Conservation (phyloP, 2,797 vertebrate species). For the Cirrhinus mrigala region DNA sequence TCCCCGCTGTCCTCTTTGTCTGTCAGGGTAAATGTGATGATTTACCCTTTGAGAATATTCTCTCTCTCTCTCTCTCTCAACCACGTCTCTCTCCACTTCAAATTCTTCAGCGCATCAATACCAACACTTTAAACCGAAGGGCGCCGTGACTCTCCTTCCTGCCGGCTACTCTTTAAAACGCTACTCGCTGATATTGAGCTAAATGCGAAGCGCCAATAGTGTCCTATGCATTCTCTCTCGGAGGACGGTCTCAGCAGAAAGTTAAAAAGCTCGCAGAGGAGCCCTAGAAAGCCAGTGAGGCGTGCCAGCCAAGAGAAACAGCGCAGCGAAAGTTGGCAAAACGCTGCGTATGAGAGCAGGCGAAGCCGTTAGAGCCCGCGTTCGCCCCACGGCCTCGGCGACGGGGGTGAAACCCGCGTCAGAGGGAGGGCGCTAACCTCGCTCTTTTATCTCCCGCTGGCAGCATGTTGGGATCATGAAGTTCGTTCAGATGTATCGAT, state of each 20-base stretch:
- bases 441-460: constrained; percentile 46
- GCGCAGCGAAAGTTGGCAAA: constrained; percentile 17
- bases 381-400: neutral
- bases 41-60: constrained; percentile 43
- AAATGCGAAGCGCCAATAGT: constrained; percentile 36
- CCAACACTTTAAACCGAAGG: constrained; percentile 58
- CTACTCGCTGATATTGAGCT: constrained; percentile 55
- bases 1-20: constrained; percentile 48
- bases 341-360: neutral
- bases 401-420: neutral
- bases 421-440: neutral
- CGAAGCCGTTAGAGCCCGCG: neutral
- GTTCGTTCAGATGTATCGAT: constrained; percentile 54
- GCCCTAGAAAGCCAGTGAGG: constrained; percentile 55
- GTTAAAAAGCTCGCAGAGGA: constrained; percentile 35
- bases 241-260: constrained; percentile 50
- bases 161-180: constrained; percentile 52
- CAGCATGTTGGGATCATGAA: constrained; percentile 51
- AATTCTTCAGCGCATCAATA: constrained; percentile 54
- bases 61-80: constrained; percentile 9
- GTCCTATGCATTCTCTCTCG: neutral
- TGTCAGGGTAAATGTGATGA: constrained; percentile 54
- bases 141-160: constrained; percentile 47
- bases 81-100: constrained; percentile 34
- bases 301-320: constrained; percentile 34